phyloP scores from a whole-genome alignment of 2,888 invertebrate genomes.

The Lymantria monacha region DNA sequence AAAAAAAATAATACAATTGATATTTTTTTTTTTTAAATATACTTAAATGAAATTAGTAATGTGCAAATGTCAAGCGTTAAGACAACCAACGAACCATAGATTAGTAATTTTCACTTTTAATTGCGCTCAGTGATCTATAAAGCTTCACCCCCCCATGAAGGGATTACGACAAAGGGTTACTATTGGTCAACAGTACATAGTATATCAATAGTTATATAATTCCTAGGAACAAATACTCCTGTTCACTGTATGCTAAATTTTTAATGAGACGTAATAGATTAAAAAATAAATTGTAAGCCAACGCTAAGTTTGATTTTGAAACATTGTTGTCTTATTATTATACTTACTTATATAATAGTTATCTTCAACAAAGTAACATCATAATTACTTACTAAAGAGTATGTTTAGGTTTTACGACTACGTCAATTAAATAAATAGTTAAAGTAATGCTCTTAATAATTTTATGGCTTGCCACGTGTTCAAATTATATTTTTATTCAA shows the following conservation, averaged over 20 bases:
- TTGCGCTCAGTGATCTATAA: slow-evolving; percentile 47
- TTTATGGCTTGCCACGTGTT: slow-evolving; percentile 25
- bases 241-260: not conserved
- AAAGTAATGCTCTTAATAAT: slow-evolving; percentile 3
- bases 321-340: slow-evolving; percentile 3
- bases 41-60: slow-evolving; percentile 4
- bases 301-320: not conserved
- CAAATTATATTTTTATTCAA: slow-evolving; percentile 8
- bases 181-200: slow-evolving; percentile 35
- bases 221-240: not conserved
- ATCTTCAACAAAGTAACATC: not conserved
- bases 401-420: slow-evolving; percentile 12
- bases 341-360: too few species aligned
- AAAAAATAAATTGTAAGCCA: not conserved
- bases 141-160: slow-evolving; percentile 43
- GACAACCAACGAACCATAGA: slow-evolving; percentile 36
- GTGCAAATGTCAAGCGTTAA: slow-evolving; percentile 35
- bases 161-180: slow-evolving; percentile 45
- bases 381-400: slow-evolving; percentile 6
- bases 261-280: slow-evolving; percentile 3
- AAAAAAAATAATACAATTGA: too few species aligned
- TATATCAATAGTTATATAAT: not conserved
- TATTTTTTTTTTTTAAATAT: too few species aligned
- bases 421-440: slow-evolving; percentile 13
- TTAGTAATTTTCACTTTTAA: slow-evolving; percentile 41